A percentile compares a stretch with the other conserved stretches of the same genome.
phyloP scores from a whole-genome alignment of 2,113 vertebrate species.

The Seriola rivoliana region DNA sequence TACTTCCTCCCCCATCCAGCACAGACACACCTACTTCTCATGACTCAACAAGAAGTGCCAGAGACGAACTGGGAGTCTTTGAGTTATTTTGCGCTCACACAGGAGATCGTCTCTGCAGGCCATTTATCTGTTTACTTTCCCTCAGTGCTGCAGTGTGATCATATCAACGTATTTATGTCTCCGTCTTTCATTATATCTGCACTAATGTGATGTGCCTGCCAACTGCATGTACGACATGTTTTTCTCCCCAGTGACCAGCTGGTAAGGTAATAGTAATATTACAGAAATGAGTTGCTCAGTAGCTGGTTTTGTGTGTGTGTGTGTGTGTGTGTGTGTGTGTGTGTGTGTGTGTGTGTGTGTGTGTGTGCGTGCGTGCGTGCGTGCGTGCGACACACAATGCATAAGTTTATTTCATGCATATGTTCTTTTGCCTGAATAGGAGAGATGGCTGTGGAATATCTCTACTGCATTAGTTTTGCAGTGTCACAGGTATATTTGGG shows the following conservation, averaged over 20 bases:
- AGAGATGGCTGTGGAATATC: neutral
- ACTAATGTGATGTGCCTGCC: neutral
- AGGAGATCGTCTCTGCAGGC: neutral
- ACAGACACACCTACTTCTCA: constrained; percentile 2
- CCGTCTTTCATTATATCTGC: neutral
- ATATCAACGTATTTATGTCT: neutral
- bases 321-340: neutral
- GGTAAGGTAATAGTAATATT: neutral
- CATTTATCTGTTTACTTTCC: neutral
- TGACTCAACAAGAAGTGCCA: constrained; percentile 13
- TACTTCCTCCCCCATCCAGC: neutral
- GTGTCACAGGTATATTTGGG: neutral
- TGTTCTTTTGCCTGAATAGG: neutral
- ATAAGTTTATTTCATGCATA: neutral
- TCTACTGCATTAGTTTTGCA: neutral
- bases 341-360: neutral
- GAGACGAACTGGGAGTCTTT: neutral
- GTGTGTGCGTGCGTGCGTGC: neutral
- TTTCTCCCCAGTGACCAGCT: neutral
- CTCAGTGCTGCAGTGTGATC: neutral
- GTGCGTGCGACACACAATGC: neutral
- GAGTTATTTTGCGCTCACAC: constrained; percentile 1
- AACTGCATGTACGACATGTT: neutral
- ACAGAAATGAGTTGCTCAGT: neutral
- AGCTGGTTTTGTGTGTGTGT: neutral